These are phyloP conservation scores for Isichthys henryi DNA, from an alignment of 2,113 vertebrate genomes.

Conservation along the genomic window DNA sequence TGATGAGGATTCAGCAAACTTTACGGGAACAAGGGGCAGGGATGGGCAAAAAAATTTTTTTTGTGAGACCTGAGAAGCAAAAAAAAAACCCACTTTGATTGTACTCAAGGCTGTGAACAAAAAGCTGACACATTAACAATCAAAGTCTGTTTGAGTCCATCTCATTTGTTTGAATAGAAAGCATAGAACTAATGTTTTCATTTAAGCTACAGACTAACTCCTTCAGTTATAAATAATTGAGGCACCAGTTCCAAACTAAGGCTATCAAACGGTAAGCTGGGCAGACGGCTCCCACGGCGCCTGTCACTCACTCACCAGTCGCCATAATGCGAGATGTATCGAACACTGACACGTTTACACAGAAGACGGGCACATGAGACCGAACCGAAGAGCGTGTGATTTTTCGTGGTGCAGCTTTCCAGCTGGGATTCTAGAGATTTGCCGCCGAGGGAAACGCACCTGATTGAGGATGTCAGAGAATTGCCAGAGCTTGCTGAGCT, in stretches of 20 bases:
- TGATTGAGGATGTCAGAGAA: slow-evolving; percentile 85
- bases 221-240: slow-evolving; percentile 37
- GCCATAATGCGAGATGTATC: slow-evolving; percentile 33
- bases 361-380: slow-evolving; percentile 32
- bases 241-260: slow-evolving; percentile 36
- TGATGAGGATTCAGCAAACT: not conserved
- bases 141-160: not conserved
- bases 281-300: slow-evolving; percentile 27
- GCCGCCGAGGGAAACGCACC: slow-evolving; percentile 48
- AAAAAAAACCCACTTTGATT: not conserved
- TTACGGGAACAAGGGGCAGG: not conserved
- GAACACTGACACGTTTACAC: slow-evolving; percentile 46
- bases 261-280: slow-evolving; percentile 51
- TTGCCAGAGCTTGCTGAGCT: slow-evolving; percentile 82
- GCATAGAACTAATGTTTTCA: slow-evolving; percentile 19
- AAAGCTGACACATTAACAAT: not conserved
- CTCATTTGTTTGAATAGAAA: not conserved
- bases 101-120: not conserved
- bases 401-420: not conserved
- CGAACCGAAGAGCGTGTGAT: slow-evolving; percentile 23
- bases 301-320: slow-evolving; percentile 42
- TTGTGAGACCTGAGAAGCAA: not conserved
- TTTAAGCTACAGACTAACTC: slow-evolving; percentile 33
- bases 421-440: not conserved
- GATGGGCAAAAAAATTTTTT: not conserved